A percentile compares a stretch with the other conserved stretches of the same genome.
Evolutionary conservation across 2,797 vertebrate species (phyloP).

Genomic region (Semotilus atromaculatus): DNA sequence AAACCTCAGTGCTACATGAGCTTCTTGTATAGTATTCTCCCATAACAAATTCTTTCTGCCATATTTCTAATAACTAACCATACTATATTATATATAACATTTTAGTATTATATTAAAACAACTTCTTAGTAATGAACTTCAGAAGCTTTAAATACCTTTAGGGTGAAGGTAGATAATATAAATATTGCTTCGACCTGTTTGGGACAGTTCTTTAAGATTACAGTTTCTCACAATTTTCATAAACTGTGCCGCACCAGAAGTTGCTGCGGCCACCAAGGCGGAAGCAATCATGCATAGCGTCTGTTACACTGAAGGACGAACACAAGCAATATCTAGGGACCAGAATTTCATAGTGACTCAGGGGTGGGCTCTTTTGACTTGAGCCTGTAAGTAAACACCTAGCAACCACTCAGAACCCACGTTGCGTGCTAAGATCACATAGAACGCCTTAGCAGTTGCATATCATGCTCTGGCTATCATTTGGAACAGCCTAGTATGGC

Average conservation of each 20-base stretch:
- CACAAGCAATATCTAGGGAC: neutral
- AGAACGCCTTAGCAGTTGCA: neutral
- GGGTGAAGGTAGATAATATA: neutral
- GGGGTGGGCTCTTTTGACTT: slow-evolving; percentile 1
- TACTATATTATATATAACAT: neutral
- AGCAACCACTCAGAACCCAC: neutral
- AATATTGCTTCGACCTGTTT: neutral
- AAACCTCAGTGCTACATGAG: neutral
- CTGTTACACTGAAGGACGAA: neutral
- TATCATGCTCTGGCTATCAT: neutral
- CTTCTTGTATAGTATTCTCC: neutral
- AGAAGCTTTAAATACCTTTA: neutral
- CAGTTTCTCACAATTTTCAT: neutral
- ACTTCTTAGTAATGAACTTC: neutral
- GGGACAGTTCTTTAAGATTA: neutral
- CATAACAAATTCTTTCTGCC: neutral
- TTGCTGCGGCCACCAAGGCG: no score
- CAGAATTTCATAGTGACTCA: neutral
- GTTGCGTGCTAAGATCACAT: neutral
- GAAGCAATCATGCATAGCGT: neutral
- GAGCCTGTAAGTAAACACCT: neutral
- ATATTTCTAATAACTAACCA: neutral
- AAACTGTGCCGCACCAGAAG: neutral
- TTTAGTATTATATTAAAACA: slow-evolving; percentile 6
- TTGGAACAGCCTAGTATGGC: neutral